phyloP scores from a whole-genome alignment of 2,797 vertebrate species.

The Platalea minor region DNA sequence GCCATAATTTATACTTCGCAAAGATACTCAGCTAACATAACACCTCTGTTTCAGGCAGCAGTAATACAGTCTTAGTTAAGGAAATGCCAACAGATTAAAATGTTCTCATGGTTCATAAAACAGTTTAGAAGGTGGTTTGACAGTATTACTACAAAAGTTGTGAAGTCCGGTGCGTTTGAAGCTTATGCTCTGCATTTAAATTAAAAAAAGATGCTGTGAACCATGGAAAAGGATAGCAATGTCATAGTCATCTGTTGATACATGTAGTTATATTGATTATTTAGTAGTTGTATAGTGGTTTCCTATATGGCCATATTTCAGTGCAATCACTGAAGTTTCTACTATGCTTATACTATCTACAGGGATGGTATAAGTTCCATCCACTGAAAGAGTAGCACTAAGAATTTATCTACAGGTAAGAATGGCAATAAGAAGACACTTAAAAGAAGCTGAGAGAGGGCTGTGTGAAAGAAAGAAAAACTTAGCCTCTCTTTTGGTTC shows the following conservation, averaged over 20 bases:
- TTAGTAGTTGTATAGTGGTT: no score
- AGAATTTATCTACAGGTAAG: background rate
- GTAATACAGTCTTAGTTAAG: background rate
- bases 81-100: constrained; percentile 19
- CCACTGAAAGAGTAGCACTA: background rate
- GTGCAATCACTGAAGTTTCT: background rate
- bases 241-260: background rate
- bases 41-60: background rate
- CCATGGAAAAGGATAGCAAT: background rate
- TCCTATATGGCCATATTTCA: background rate
- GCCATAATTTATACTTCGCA: background rate
- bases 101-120: background rate
- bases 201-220: background rate
- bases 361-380: background rate
- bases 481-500: background rate
- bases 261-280: background rate
- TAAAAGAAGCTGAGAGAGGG: background rate
- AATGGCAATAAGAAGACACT: background rate
- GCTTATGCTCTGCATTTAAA: background rate
- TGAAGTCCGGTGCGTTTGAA: background rate
- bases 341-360: background rate
- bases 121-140: background rate
- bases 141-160: background rate
- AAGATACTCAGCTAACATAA: background rate
- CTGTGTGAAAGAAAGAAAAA: background rate